phyloP scores from a whole-genome alignment of 2,888 invertebrate species.

The Synanthedon tipuliformis region DNA sequence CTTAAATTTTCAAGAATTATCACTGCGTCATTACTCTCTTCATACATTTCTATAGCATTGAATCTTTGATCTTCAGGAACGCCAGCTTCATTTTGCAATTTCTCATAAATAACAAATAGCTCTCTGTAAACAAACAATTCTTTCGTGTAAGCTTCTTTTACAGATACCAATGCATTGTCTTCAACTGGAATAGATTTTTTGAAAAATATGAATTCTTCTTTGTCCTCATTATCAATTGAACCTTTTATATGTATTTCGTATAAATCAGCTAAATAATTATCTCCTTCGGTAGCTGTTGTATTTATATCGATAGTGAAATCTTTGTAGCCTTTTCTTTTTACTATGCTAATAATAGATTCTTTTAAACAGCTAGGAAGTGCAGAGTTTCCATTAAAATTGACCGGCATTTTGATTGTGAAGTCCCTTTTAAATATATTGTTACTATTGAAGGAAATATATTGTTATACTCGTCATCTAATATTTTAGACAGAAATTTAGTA shows the following conservation, averaged over 20 bases:
- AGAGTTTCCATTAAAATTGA: background rate
- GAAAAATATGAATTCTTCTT: conserved; percentile 31
- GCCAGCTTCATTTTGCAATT: conserved; percentile 15
- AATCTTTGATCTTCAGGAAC: conserved; percentile 13
- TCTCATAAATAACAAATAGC: conserved; percentile 12
- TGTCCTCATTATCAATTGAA: conserved; percentile 18
- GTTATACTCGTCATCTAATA: too few species aligned
- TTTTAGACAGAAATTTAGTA: too few species aligned
- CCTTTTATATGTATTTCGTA: conserved; percentile 31
- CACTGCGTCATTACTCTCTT: conserved; percentile 11
- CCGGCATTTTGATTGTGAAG: background rate
- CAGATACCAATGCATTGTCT: conserved; percentile 11
- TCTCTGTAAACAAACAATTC: conserved; percentile 27
- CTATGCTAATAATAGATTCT: background rate
- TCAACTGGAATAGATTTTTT: conserved; percentile 18
- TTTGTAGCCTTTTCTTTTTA: background rate
- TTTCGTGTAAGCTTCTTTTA: conserved; percentile 18
- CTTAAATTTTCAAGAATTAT: conserved; percentile 20
- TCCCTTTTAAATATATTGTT: too few species aligned
- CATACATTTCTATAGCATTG: conserved; percentile 12
- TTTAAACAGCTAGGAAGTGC: background rate
- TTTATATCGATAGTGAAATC: background rate
- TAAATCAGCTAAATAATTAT: conserved; percentile 28
- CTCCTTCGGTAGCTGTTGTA: conserved; percentile 14
- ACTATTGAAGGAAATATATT: too few species aligned